Conservation (phyloP, 2,888 invertebrate species). For the Epinotia bilunana region DNA sequence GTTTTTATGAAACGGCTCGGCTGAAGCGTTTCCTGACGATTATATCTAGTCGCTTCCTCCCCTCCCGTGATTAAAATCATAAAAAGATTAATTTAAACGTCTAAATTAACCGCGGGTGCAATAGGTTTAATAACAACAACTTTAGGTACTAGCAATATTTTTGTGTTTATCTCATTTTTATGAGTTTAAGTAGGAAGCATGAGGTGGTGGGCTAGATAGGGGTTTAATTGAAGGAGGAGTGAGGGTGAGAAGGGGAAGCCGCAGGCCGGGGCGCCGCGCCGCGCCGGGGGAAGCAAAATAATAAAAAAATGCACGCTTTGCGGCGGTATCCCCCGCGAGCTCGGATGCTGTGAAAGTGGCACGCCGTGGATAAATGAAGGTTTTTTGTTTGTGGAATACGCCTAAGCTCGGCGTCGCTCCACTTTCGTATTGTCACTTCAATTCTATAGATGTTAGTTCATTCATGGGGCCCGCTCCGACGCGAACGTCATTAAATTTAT, state of each 20-base stretch:
- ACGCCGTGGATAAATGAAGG: slow-evolving; percentile 82
- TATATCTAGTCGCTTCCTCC: slow-evolving; percentile 45
- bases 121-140: slow-evolving; percentile 70
- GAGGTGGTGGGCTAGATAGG: slow-evolving; percentile 78
- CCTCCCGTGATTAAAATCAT: slow-evolving; percentile 49
- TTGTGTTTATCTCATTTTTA: slow-evolving; percentile 80
- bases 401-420: slow-evolving; percentile 77
- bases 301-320: slow-evolving; percentile 78
- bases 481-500: slow-evolving; percentile 71
- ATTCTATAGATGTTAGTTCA: slow-evolving; percentile 80
- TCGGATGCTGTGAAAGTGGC: slow-evolving; percentile 83
- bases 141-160: slow-evolving; percentile 75
- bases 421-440: slow-evolving; percentile 79
- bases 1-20: slow-evolving; percentile 46
- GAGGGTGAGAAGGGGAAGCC: slow-evolving; percentile 63
- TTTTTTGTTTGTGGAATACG: slow-evolving; percentile 82
- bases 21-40: slow-evolving; percentile 28
- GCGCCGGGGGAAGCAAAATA: slow-evolving; percentile 71
- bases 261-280: slow-evolving; percentile 60
- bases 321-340: slow-evolving; percentile 77
- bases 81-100: slow-evolving; percentile 53
- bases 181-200: slow-evolving; percentile 78
- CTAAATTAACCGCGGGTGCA: slow-evolving; percentile 58
- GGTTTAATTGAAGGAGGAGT: slow-evolving; percentile 81
- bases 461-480: slow-evolving; percentile 62